Base-by-base conservation (phyloP, 1,140 invertebrate species). In the Scylla paramamosain region DNA sequence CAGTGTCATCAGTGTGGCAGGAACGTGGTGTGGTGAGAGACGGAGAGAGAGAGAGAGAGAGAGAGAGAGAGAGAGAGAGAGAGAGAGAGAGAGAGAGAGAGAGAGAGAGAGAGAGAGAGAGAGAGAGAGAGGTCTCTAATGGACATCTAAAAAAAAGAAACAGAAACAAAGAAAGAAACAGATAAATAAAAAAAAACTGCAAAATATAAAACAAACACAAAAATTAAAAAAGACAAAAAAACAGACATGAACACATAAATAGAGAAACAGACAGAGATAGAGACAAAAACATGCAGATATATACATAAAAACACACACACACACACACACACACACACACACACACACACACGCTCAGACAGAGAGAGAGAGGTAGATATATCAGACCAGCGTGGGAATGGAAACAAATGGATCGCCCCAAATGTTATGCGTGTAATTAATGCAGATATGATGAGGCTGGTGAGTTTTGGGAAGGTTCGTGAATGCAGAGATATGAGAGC, bases 51-150 rank as follows among this genome's bases (percentile, higher is more conserved):
- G 52, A 59, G 52, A 59, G 52, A 59, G 52, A 59, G 67, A n/a
- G 67, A n/a, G 67, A n/a, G 67, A n/a, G 67, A n/a, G 67, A n/a
- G 67, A 77, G 67, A 77, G 67, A 77, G 67, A 77, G 8, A 77
- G 8, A 77, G 6, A n/a, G 25, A n/a, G 10, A 59, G 52, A 59
- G 10, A 59, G 3, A 4, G 10, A 59, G 25, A 3, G 25, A n/a
- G 25, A n/a, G 67, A n/a, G 25, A n/a, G 25, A n/a, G 25, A 77
- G 8, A 77, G 25, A 77, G 67, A n/a, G 67, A n/a, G 67, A n/a
- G 67, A 77, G 67, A 77, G 67, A 77, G 67, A 77, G 8, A 77
- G 8, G n/a, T n/a, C n/a, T n/a, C n/a, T n/a, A n/a, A n/a, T n/a
- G n/a, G n/a, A n/a, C n/a, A n/a, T n/a, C n/a, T n/a, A n/a, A 77